phyloP scores from a whole-genome alignment of 2,888 invertebrate genomes.

The Drosophila borealis region DNA sequence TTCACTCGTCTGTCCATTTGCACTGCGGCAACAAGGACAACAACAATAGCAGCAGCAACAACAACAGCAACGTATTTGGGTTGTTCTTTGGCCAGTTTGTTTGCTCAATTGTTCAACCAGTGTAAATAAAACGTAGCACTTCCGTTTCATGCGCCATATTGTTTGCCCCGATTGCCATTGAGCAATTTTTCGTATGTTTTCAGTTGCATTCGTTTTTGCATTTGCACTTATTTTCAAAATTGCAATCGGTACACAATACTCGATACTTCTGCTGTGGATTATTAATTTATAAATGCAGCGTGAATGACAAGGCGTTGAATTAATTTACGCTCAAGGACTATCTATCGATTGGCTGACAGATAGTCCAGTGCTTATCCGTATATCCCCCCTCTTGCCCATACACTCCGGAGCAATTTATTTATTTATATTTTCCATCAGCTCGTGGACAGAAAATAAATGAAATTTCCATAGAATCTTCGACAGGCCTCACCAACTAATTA shows the following conservation, averaged over 20 bases:
- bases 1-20: conserved; percentile 48
- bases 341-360: conserved; percentile 1
- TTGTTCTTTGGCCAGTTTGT: conserved; percentile 49
- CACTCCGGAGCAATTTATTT: neutral
- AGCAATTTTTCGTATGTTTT: conserved; percentile 66
- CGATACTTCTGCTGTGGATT: conserved; percentile 8
- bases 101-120: conserved; percentile 65
- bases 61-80: conserved; percentile 21
- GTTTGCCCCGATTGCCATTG: conserved; percentile 60
- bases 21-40: conserved; percentile 14
- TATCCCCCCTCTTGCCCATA: too few relatives aligned
- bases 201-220: conserved; percentile 25
- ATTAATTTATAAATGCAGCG: conserved; percentile 48
- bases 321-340: conserved; percentile 1
- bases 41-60: conserved; percentile 11
- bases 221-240: conserved; percentile 7
- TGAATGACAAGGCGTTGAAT: conserved; percentile 34
- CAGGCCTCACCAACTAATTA: conserved; percentile 26
- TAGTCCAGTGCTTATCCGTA: too few relatives aligned
- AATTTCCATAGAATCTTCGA: conserved; percentile 9
- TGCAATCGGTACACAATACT: neutral
- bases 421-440: neutral
- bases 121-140: conserved; percentile 70
- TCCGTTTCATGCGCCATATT: conserved; percentile 64
- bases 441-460: neutral